phyloP scores from a whole-genome alignment of 2,888 invertebrate species.

The Fragum fragum region DNA sequence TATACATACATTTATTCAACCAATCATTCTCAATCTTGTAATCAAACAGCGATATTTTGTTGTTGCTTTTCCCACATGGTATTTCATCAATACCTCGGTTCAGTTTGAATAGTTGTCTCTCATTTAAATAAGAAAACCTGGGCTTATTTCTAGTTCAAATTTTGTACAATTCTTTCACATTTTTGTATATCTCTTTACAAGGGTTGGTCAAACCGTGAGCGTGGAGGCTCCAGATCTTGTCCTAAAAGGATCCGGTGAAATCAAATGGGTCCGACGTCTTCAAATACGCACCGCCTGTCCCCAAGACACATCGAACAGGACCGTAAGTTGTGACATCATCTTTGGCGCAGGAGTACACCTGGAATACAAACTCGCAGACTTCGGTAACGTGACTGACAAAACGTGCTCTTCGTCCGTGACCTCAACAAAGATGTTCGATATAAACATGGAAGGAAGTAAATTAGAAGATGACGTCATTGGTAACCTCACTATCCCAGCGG shows the following conservation, averaged over 20 bases:
- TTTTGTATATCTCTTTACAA: neutral
- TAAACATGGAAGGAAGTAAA: neutral
- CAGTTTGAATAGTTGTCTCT: too few relatives aligned
- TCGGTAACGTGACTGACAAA: conserved; percentile 7
- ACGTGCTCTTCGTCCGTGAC: conserved; percentile 4
- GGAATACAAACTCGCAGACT: conserved; percentile 9
- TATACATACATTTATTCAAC: too few relatives aligned
- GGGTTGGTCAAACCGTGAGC: neutral
- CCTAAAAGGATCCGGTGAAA: neutral
- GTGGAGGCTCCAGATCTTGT: conserved; percentile 3
- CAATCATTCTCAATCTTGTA: too few relatives aligned
- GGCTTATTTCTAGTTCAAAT: too few relatives aligned
- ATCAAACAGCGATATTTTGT: too few relatives aligned
- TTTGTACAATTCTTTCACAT: too few relatives aligned
- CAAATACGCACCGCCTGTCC: neutral
- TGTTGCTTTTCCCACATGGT: too few relatives aligned
- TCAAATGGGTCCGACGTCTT: conserved; percentile 11
- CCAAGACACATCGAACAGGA: conserved; percentile 1
- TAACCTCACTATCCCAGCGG: conserved; percentile 3
- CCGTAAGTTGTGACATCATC: conserved; percentile 6
- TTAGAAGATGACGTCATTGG: neutral
- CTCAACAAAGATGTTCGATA: conserved; percentile 4
- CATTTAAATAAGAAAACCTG: too few relatives aligned
- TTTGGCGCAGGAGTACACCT: conserved; percentile 1
- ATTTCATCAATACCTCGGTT: too few relatives aligned